Evolutionary conservation across 92 coral and sea anemone genomes (phyloP), one percentile per base, ranked within the genome.

Genomic region (Isaurus tuberculatus): DNA sequence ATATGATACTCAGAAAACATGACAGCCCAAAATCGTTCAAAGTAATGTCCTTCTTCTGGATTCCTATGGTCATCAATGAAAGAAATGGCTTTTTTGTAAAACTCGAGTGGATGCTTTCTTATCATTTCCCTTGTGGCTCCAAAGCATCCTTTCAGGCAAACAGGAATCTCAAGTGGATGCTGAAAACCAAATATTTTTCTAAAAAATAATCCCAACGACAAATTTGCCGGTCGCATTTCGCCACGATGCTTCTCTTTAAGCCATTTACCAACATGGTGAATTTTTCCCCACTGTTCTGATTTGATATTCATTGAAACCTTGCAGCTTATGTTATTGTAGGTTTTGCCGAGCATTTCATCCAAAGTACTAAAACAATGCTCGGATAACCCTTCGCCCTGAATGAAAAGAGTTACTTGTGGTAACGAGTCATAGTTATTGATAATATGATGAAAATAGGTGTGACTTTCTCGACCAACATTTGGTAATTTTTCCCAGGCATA

Each of bases 11-110:
- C 69, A 28, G 60, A 26, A 17, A 72, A 72, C n/a, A 72, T 72
- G 36, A 31, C 43, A 9, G 60, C 58, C 78, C 94, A 91, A 31
- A 88, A 57, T 65, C 94, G 30, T 70, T 91, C 94, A 32, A 91
- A 84, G 23, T 91, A 91, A 60, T 88, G 94, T 1, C 89, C 91
- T 75, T 91, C 94, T 65, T 88, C 94, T 0, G 91, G 91, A 19
- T 88, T 88, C 1, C 5, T 27, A 42, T 91, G 94, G 32, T 88
- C 79, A 26, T 88, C 73, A 1, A 88, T 60, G 36, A 88, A 91
- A 0, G 87, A 73, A n/a, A 91, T 73, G 33, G 87, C 77, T 23
- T 85, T 88, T 28, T 23, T 69, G 26, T 88, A 91, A 74, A 80
- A 79, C 14, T 80, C 82, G 14, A 73, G 9, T 22, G 94, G 70